Percentiles rank a stretch among this genome's conserved stretches.
These are phyloP conservation scores for Euleptes europaea DNA, from an alignment of 2,113 vertebrate species.

Conservation along the genomic window DNA sequence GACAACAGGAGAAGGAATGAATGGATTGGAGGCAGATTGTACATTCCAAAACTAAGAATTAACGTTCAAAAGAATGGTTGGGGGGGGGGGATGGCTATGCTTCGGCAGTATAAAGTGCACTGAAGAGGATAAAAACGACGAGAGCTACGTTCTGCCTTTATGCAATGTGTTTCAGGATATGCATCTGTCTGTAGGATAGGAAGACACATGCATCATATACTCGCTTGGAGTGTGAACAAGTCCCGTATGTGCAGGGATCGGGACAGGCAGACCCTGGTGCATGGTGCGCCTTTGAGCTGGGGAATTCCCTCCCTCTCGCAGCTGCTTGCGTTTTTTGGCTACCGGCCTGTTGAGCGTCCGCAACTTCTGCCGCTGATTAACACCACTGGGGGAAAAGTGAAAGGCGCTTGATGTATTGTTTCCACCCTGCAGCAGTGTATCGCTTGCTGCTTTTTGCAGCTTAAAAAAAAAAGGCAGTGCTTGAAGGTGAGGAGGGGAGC, in stretches of 20 bases:
- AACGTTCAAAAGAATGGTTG: too few species aligned
- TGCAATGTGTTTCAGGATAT: too few species aligned
- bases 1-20: background rate
- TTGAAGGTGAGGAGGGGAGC: constrained; percentile 16
- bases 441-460: constrained; percentile 20
- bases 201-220: background rate
- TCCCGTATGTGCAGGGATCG: constrained; percentile 3
- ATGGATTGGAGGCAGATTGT: background rate
- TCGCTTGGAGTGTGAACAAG: constrained; percentile 28
- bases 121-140: background rate
- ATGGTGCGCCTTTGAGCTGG: constrained; percentile 24
- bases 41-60: too few species aligned
- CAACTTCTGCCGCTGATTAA: constrained; percentile 61
- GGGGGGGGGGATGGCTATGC: background rate
- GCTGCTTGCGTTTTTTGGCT: constrained; percentile 59
- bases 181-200: background rate
- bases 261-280: constrained; percentile 32
- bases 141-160: background rate
- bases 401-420: constrained; percentile 53
- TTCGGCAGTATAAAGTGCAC: too few species aligned
- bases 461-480: constrained; percentile 12
- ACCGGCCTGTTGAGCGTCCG: constrained; percentile 41
- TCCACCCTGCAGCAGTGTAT: constrained; percentile 35
- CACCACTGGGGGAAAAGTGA: constrained; percentile 50
- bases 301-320: constrained; percentile 68